A percentile compares a stretch with the other conserved stretches of the same genome.
phyloP scores from a whole-genome alignment of 2,888 invertebrate genomes.

The Piscicola geometra region DNA sequence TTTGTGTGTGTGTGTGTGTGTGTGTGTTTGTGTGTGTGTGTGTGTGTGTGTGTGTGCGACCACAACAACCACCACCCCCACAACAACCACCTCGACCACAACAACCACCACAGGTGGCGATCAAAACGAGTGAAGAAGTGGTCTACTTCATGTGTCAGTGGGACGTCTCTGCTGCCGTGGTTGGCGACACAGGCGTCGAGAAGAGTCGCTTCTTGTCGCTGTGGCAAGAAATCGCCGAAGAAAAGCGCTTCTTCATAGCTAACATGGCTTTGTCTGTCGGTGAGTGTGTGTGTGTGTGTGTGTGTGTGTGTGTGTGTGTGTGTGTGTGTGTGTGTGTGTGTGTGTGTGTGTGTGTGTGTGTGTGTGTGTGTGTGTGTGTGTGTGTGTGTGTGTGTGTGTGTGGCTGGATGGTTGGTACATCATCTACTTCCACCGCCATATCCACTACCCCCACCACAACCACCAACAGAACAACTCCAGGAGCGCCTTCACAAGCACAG shows the following conservation, averaged over 20 bases:
- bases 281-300: background rate
- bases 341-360: conserved; percentile 15
- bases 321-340: conserved; percentile 15
- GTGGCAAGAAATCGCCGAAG: conserved; percentile 98
- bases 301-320: conserved; percentile 16
- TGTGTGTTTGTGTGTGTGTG: background rate
- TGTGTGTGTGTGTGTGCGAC: background rate
- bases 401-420: background rate
- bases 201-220: conserved; percentile 92
- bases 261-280: background rate
- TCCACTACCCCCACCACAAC: background rate
- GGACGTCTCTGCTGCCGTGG: conserved; percentile 85
- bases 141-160: conserved; percentile 93
- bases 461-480: conserved; percentile 72
- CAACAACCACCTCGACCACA: background rate
- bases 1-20: background rate
- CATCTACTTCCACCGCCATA: background rate
- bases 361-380: conserved; percentile 17
- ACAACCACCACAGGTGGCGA: conserved; percentile 69
- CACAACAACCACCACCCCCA: no score
- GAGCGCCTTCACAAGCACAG: conserved; percentile 91
- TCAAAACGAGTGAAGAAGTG: conserved; percentile 97
- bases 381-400: conserved; percentile 11
- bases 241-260: conserved; percentile 62
- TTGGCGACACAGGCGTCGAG: conserved; percentile 94